Conservation (phyloP, 2,888 invertebrate species). For the Limnephilus lunatus region DNA sequence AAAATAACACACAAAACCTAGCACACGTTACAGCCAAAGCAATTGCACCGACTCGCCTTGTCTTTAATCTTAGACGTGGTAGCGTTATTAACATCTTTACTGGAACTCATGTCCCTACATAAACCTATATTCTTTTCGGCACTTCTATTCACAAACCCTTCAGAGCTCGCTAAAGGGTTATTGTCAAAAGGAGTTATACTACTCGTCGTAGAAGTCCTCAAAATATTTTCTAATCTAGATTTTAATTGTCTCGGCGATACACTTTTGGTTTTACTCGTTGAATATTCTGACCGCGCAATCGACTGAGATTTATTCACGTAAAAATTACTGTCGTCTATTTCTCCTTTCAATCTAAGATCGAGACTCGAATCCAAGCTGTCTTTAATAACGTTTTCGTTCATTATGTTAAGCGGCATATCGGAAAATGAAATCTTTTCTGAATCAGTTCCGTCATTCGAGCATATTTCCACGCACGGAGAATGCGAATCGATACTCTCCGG, state of each 20-base stretch:
- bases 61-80: conserved; percentile 19
- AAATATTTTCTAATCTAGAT: conserved; percentile 77
- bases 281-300: conserved; percentile 52
- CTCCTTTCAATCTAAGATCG: conserved; percentile 52
- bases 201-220: conserved; percentile 54
- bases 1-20: conserved; percentile 31
- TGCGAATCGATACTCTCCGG: conserved; percentile 90
- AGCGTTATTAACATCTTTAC: neutral
- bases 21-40: conserved; percentile 56
- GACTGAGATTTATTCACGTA: conserved; percentile 60
- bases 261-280: conserved; percentile 71
- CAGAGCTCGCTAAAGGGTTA: conserved; percentile 6
- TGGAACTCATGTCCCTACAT: neutral
- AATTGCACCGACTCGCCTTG: conserved; percentile 43
- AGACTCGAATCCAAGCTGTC: conserved; percentile 50
- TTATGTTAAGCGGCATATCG: conserved; percentile 39
- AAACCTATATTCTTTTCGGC: conserved; percentile 2
- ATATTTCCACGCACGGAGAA: conserved; percentile 79
- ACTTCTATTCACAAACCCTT: conserved; percentile 26
- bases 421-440: conserved; percentile 67
- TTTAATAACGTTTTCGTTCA: conserved; percentile 33
- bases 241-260: conserved; percentile 82
- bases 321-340: conserved; percentile 54
- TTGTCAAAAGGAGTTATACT: conserved; percentile 45
- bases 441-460: conserved; percentile 68